These are phyloP conservation scores for Atta colombica DNA, from an alignment of 1,140 invertebrate genomes.

Conservation along the genomic window DNA sequence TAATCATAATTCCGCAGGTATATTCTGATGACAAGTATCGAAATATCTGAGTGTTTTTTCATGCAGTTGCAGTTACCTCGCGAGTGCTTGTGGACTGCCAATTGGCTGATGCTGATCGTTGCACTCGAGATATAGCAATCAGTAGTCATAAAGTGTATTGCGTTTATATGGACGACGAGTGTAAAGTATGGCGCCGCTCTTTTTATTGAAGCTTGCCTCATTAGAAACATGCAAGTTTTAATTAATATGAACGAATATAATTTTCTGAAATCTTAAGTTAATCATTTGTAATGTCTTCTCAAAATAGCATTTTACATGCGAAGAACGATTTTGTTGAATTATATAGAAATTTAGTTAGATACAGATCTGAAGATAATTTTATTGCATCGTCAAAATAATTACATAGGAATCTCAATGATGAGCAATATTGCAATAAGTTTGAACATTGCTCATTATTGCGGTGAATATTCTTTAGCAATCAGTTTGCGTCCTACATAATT, in stretches of 20 bases:
- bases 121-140: constrained; percentile 49
- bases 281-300: not conserved
- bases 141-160: constrained; percentile 30
- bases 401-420: no score
- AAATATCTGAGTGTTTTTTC: constrained; percentile 47
- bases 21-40: constrained; percentile 57
- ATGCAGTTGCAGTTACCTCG: constrained; percentile 25
- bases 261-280: not conserved
- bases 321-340: no score
- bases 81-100: constrained; percentile 57
- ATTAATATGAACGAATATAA: not conserved
- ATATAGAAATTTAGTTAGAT: no score
- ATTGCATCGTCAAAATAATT: no score
- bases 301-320: not conserved
- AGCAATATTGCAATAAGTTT: no score
- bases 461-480: no score
- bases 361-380: no score
- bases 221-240: not conserved
- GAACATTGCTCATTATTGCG: no score
- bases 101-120: constrained; percentile 38
- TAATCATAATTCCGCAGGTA: constrained; percentile 62
- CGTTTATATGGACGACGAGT: not conserved
- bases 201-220: constrained; percentile 5
- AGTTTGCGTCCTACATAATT: no score
- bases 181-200: not conserved